Evolutionary conservation across 2,888 invertebrate genomes (phyloP).

Genomic region (Catonia carolina): DNA sequence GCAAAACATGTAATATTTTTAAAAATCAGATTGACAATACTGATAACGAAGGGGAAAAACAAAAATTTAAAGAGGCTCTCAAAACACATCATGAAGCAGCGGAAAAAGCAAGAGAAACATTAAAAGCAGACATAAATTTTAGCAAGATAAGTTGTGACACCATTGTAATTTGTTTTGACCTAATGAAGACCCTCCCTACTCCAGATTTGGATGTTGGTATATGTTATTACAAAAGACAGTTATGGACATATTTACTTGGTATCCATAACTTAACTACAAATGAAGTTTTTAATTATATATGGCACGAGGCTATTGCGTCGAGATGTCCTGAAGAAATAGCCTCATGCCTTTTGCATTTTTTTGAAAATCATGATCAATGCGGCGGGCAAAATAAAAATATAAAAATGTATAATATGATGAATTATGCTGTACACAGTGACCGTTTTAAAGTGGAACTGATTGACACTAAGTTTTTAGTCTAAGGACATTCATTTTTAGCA

Average conservation of each 20-base stretch:
- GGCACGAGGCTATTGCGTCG: conserved; percentile 7
- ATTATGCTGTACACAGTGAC: background rate
- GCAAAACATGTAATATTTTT: conserved; percentile 14
- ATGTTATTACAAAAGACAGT: too few relatives aligned
- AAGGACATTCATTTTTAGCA: conserved; percentile 8
- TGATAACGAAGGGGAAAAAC: background rate
- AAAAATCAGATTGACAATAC: too few relatives aligned
- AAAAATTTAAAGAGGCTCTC: background rate
- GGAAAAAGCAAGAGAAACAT: conserved; percentile 10
- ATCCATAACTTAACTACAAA: conserved; percentile 1
- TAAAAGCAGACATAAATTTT: background rate
- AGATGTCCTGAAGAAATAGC: conserved; percentile 12
- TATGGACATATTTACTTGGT: conserved; percentile 2
- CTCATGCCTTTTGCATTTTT: conserved; percentile 1
- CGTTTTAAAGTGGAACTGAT: background rate
- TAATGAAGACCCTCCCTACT: conserved; percentile 15
- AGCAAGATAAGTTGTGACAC: conserved; percentile 10
- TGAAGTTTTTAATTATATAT: conserved; percentile 3
- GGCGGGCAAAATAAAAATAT: conserved; percentile 8
- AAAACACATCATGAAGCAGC: conserved; percentile 1
- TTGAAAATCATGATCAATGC: conserved; percentile 5
- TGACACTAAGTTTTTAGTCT: conserved; percentile 11
- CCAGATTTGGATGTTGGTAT: background rate
- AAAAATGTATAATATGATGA: conserved; percentile 9
- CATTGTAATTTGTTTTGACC: conserved; percentile 12